Conservation (phyloP, 2,797 vertebrate species). For the Tapirus indicus region DNA sequence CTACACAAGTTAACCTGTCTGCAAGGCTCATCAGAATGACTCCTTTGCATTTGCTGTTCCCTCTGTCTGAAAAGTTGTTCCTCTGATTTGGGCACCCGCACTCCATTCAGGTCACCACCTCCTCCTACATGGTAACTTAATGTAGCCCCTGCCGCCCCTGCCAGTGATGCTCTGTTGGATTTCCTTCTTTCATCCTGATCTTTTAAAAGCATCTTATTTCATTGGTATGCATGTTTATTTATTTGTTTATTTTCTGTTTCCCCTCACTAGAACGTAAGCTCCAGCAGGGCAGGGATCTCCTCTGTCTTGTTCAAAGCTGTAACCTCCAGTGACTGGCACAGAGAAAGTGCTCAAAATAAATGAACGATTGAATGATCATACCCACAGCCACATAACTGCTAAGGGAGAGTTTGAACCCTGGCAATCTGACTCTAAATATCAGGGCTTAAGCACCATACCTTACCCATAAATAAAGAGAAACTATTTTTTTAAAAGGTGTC, state of each 20-base stretch:
- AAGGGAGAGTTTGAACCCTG: neutral
- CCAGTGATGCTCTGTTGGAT: neutral
- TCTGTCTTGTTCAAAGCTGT: neutral
- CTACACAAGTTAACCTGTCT: neutral
- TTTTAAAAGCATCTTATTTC: neutral
- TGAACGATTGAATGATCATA: neutral
- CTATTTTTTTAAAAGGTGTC: neutral
- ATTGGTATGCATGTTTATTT: neutral
- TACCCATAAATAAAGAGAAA: neutral
- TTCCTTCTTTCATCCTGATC: neutral
- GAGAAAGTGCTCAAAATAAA: neutral
- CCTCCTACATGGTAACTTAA: neutral
- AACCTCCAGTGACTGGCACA: neutral
- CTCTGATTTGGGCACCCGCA: neutral
- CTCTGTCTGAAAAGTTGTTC: neutral
- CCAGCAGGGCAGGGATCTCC: neutral
- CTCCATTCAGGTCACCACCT: neutral
- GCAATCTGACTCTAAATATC: neutral
- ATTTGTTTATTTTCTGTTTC: neutral
- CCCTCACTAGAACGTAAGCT: neutral
- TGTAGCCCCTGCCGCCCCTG: neutral
- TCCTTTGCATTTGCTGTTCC: neutral
- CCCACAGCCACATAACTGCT: neutral
- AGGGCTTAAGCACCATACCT: neutral
- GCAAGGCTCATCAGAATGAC: neutral